Base-by-base conservation (phyloP, 2,888 invertebrate genomes). In the Pelosia muscerda region DNA sequence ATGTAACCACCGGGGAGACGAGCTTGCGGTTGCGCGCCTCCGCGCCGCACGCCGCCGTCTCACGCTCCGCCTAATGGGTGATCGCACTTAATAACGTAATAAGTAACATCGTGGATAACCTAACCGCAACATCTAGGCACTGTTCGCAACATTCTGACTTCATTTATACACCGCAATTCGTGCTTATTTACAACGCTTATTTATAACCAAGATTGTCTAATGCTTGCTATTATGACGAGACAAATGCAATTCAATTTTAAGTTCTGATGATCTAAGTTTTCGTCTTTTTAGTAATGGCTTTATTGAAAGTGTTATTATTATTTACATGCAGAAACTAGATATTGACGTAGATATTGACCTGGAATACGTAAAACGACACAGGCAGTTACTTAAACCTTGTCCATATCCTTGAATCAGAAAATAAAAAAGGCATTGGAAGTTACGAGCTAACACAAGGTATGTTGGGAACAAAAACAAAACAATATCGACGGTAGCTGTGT, bases 51-150 rank as follows among this genome's bases (percentile, higher is more conserved):
- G 80, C 84, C 84, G 84, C 80, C 84, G 83, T 86, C 86, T 86
- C 87, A 82, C 81, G 81, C 84, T 79, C 76, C 73, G 63, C 80
- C 84, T 88, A 87, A 88, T 88, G 87, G 86, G 83, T 85, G 89
- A 90, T 90, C 88, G 87, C 89, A 86, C 91, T 91, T 90, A 90
- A 92, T 91, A 90, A 88, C 88, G 87, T 89, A 89, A 90, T 90
- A 87, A 82, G 77, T 81, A 82, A 81, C 86, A 79, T 82, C 85
- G 80, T 77, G 83, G 86, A 86, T 84, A 84, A 88, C 88, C 88
- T 84, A 87, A 89, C 87, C 86, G 82, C 84, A 84, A 71, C 72
- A 68, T 67, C 77, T 77, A 81, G 73, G 72, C 78, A 73, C 73
- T 79, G 69, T 75, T 78, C 73, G 73, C 80, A 76, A 77, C 75